phyloP scores from a whole-genome alignment of 2,113 vertebrate genomes.

The Platysteira castanea region DNA sequence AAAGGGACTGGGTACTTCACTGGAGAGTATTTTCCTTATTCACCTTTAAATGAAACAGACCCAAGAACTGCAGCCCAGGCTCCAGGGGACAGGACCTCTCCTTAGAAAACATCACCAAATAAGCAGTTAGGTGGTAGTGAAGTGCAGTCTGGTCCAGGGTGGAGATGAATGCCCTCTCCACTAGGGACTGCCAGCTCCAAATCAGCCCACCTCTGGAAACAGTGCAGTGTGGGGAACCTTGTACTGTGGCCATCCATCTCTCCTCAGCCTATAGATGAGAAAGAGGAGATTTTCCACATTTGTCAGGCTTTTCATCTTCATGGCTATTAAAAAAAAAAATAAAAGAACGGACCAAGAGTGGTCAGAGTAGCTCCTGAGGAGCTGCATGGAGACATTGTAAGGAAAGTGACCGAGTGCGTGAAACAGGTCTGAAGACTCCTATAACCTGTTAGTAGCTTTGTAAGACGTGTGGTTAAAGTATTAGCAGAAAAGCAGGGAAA shows the following conservation, averaged over 20 bases:
- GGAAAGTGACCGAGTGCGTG: not conserved
- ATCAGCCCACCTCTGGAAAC: not conserved
- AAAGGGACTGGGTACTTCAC: not conserved
- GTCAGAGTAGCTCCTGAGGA: not conserved
- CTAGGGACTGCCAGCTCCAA: not conserved
- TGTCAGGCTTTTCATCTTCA: not conserved
- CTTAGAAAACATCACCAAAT: not conserved
- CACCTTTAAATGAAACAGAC: not conserved
- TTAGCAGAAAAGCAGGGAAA: not conserved
- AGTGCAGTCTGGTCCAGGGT: not conserved
- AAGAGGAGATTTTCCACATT: not conserved
- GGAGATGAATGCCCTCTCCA: not conserved
- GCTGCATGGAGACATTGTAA: not conserved
- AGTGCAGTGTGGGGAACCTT: not conserved
- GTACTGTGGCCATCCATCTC: rapidly evolving
- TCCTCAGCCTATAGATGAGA: not conserved
- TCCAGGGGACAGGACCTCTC: not conserved
- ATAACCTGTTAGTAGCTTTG: not conserved
- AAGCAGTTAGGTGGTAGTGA: not conserved
- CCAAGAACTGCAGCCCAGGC: not conserved
- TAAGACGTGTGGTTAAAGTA: not conserved
- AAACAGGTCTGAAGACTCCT: not conserved
- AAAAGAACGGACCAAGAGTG: not conserved
- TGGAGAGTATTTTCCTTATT: not conserved
- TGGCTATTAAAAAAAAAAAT: not conserved